phyloP scores from a whole-genome alignment of 2,113 vertebrate species.

The Otis tarda region DNA sequence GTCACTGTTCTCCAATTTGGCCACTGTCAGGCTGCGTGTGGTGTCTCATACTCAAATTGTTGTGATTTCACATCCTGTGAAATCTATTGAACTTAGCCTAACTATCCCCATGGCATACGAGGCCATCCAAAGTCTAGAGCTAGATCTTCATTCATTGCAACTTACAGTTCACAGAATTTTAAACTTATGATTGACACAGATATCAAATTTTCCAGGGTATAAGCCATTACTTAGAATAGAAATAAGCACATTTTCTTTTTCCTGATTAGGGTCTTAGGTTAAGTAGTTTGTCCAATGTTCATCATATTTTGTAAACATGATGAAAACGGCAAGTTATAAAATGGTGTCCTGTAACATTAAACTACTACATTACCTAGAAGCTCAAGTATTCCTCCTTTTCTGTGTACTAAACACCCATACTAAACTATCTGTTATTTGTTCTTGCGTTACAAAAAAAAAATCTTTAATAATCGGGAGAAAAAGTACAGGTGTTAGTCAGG shows the following conservation, averaged over 20 bases:
- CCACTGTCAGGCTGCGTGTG: background rate
- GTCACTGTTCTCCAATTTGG: background rate
- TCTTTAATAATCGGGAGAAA: background rate
- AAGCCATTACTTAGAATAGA: background rate
- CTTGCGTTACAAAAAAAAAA: background rate
- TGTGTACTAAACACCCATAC: background rate
- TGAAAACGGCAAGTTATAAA: background rate
- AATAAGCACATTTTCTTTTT: background rate
- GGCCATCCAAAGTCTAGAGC: fast-evolving
- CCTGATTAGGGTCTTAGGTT: background rate
- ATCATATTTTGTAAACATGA: background rate
- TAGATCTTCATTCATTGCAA: background rate
- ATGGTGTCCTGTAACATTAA: background rate
- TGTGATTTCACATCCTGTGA: background rate
- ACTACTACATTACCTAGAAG: background rate
- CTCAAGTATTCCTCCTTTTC: background rate
- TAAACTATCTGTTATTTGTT: background rate
- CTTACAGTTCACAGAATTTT: background rate
- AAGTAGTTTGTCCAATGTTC: background rate
- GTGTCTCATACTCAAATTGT: background rate
- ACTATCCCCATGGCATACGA: background rate
- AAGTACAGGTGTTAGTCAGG: background rate
- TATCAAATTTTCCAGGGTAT: background rate
- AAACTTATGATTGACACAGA: background rate
- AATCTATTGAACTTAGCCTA: background rate